These are phyloP conservation scores for Physeter macrocephalus DNA, from an alignment of 2,113 vertebrate genomes.

Conservation along the genomic window DNA sequence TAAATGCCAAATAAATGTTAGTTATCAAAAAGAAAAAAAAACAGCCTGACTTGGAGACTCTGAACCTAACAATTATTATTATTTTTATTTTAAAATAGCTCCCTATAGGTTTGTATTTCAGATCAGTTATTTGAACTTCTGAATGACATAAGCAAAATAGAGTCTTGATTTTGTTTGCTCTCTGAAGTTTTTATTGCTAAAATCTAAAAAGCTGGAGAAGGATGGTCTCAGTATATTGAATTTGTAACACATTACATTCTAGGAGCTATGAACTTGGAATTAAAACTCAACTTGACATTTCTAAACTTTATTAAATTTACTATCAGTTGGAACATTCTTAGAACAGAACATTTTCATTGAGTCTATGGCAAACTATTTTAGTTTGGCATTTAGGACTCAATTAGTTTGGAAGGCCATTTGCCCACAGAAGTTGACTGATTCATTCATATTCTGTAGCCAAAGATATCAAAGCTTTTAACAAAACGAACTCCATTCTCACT, in stretches of 20 bases:
- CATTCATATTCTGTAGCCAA: slow-evolving; percentile 25
- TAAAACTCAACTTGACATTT: slow-evolving; percentile 72
- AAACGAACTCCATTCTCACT: not conserved
- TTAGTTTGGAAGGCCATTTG: slow-evolving; percentile 62
- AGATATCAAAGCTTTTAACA: slow-evolving; percentile 2
- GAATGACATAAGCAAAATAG: not conserved
- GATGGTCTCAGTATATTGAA: not conserved
- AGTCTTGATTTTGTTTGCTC: not conserved
- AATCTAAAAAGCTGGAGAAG: not conserved
- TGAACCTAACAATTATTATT: not conserved
- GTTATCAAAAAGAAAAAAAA: not conserved
- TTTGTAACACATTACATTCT: slow-evolving; percentile 47
- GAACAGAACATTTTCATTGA: slow-evolving; percentile 63
- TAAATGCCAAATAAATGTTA: not conserved
- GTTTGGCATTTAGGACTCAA: slow-evolving; percentile 63
- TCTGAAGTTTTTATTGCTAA: not conserved
- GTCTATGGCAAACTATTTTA: slow-evolving; percentile 50
- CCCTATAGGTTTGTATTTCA: not conserved
- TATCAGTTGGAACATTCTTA: slow-evolving; percentile 60
- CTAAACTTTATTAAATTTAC: slow-evolving; percentile 64
- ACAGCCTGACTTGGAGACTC: not conserved
- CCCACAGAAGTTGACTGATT: slow-evolving; percentile 4
- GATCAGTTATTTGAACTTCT: not conserved
- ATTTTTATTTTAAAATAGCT: slow-evolving; percentile 27
- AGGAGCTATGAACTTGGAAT: slow-evolving; percentile 12